Conservation (phyloP, 2,888 invertebrate species). For the Ophion costatus region DNA sequence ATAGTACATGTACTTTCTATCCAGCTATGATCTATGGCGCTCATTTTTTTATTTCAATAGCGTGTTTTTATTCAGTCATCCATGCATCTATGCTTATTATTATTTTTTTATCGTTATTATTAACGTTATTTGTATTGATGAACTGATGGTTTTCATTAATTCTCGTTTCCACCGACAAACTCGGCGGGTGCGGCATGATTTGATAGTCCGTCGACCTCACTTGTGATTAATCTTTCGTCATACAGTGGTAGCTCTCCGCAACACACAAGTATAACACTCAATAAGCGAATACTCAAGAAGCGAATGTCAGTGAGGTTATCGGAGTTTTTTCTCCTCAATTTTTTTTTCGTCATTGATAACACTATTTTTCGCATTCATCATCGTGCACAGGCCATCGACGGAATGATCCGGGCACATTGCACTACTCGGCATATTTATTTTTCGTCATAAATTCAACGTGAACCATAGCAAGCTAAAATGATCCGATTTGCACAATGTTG, state of each 20-base stretch:
- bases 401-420: conserved; percentile 15
- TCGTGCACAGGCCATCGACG: conserved; percentile 20
- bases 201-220: conserved; percentile 32
- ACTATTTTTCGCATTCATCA: conserved; percentile 13
- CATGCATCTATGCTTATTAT: background rate
- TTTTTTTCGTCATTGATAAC: conserved; percentile 5
- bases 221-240: conserved; percentile 26
- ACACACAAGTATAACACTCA: background rate
- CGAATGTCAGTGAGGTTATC: conserved; percentile 50
- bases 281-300: conserved; percentile 7
- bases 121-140: background rate
- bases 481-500: background rate
- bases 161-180: background rate
- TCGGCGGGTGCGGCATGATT: background rate
- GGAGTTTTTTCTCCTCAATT: conserved; percentile 21
- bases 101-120: background rate
- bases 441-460: background rate
- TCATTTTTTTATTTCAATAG: background rate
- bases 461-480: background rate
- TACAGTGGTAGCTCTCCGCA: conserved; percentile 31
- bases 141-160: background rate
- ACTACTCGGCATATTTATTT: conserved; percentile 6
- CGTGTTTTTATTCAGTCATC: background rate
- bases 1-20: background rate
- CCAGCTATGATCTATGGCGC: background rate